These are phyloP conservation scores for Todiramphus chloris DNA, from an alignment of 2,113 vertebrate genomes.

Conservation along the genomic window DNA sequence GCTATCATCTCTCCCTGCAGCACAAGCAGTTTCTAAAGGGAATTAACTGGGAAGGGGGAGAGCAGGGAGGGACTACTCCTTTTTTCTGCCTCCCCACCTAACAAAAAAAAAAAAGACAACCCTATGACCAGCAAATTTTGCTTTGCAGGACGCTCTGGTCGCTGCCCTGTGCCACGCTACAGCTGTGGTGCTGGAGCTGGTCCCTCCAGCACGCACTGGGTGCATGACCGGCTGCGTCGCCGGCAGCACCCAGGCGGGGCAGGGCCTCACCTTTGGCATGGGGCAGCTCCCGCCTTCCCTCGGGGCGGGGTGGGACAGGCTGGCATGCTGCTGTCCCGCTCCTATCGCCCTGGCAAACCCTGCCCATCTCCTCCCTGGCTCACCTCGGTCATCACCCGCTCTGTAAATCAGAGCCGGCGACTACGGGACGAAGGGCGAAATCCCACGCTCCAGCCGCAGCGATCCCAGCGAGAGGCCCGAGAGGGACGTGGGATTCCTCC, in stretches of 20 bases:
- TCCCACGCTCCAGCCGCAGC: fast-evolving
- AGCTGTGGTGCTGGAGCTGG: background rate
- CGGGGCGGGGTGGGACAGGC: background rate
- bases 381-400: fast-evolving
- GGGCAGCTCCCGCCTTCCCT: background rate
- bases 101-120: background rate
- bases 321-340: background rate
- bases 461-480: background rate
- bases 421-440: background rate
- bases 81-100: background rate
- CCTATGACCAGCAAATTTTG: background rate
- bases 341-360: background rate
- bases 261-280: background rate
- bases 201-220: background rate
- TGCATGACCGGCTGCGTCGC: background rate
- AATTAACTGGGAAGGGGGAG: slow-evolving; percentile 12
- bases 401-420: background rate
- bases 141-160: background rate
- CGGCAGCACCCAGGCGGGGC: background rate
- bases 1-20: slow-evolving; percentile 13
- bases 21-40: background rate
- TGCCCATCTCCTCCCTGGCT: background rate
- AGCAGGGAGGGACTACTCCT: fast-evolving
- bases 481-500: background rate
- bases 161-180: background rate